These are phyloP conservation scores for Babyrousa celebensis DNA, from an alignment of 2,797 vertebrate species.

Conservation along the genomic window DNA sequence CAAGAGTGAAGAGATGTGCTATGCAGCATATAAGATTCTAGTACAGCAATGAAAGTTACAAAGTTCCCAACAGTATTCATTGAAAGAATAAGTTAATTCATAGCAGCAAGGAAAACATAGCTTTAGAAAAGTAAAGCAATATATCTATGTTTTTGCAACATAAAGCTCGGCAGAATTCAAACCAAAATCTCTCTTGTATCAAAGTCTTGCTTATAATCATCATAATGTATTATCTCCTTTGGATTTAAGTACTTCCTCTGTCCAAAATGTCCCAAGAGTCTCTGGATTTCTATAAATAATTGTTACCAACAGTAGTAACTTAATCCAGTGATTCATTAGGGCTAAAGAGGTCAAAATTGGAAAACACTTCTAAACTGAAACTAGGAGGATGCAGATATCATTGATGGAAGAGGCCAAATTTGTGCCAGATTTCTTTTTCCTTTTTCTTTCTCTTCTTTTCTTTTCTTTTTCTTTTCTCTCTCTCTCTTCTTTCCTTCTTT, in stretches of 20 bases:
- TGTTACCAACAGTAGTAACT: background rate
- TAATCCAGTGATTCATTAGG: background rate
- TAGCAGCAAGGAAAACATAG: background rate
- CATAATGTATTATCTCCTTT: background rate
- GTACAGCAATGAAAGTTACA: background rate
- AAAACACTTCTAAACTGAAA: background rate
- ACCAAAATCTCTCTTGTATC: background rate
- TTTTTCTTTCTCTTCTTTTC: background rate
- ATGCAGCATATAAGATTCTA: background rate
- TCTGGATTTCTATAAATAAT: background rate
- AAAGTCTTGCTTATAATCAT: background rate
- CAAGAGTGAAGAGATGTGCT: background rate
- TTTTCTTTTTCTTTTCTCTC: background rate
- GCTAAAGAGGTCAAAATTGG: background rate
- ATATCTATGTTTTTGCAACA: background rate
- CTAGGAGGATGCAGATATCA: background rate
- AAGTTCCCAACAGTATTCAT: background rate
- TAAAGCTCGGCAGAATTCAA: background rate
- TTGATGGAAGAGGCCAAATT: background rate
- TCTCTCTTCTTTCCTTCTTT: background rate
- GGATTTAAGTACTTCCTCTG: background rate
- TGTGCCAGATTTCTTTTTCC: background rate
- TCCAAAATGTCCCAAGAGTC: background rate
- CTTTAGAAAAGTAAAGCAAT: background rate
- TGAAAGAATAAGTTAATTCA: background rate